Evolutionary conservation across 2,797 vertebrate genomes (phyloP).

Genomic region (Basileuterus tristriatus): DNA sequence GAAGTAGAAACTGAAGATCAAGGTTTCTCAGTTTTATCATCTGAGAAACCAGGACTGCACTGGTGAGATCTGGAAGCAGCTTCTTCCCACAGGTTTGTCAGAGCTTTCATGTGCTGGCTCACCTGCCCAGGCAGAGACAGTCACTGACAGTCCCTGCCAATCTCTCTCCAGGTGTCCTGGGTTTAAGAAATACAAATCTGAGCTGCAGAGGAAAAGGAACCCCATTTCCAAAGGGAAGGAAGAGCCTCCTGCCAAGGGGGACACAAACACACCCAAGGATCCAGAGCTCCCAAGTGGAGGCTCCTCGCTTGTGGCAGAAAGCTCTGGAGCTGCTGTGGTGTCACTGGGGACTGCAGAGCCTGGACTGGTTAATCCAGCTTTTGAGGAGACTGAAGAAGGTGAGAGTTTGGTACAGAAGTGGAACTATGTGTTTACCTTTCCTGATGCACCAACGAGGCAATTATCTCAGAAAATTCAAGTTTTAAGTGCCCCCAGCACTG

Average conservation of each 20-base stretch:
- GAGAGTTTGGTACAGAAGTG: constrained; percentile 30
- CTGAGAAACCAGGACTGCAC: neutral
- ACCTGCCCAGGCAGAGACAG: neutral
- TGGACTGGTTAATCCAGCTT: constrained; percentile 89
- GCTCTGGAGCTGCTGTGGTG: constrained; percentile 63
- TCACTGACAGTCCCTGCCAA: neutral
- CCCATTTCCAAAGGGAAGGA: constrained; percentile 80
- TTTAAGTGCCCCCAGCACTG: neutral
- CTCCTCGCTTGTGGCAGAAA: constrained; percentile 62
- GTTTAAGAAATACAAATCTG: constrained; percentile 84
- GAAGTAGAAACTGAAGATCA: neutral
- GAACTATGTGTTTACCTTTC: neutral
- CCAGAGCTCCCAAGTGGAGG: neutral
- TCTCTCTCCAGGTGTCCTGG: constrained; percentile 83
- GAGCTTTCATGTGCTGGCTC: neutral
- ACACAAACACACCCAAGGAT: constrained; percentile 69
- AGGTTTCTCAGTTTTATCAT: neutral
- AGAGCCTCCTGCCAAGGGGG: constrained; percentile 75
- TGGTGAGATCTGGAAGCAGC: neutral
- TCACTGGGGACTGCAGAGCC: constrained; percentile 81
- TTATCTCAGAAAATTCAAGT: neutral
- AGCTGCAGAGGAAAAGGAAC: constrained; percentile 83
- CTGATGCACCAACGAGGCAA: neutral
- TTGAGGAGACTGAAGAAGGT: constrained; percentile 92
- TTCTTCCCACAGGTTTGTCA: neutral